Evolutionary conservation across 1,140 invertebrate genomes (phyloP).

Genomic region (Cephus cinctus): DNA sequence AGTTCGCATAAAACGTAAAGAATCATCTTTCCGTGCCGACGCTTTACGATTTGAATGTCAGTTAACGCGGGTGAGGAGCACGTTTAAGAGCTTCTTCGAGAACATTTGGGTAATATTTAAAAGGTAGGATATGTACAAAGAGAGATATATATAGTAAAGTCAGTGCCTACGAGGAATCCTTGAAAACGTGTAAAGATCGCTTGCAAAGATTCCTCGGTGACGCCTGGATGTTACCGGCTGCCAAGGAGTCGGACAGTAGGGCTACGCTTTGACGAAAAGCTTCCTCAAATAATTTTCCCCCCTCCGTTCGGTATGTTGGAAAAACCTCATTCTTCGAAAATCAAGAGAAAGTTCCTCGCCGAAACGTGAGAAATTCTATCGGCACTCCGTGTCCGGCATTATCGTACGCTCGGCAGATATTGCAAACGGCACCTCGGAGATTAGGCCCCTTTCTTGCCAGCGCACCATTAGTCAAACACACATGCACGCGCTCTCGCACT

Average conservation of each 20-base stretch:
- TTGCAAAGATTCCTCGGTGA: background rate
- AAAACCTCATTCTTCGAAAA: conserved; percentile 12
- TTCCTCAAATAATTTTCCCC: no score
- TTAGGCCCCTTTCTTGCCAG: conserved; percentile 20
- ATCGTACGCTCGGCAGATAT: conserved; percentile 17
- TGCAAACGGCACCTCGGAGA: conserved; percentile 18
- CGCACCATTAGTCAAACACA: conserved; percentile 7
- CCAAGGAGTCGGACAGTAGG: background rate
- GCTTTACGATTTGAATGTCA: no score
- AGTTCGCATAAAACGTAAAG: no score
- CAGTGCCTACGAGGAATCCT: background rate
- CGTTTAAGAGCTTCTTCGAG: conserved; percentile 18
- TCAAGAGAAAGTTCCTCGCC: background rate
- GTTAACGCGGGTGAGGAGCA: no score
- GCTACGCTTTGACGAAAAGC: conserved; percentile 16
- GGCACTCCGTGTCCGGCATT: no score
- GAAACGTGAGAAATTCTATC: no score
- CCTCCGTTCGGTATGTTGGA: conserved; percentile 14
- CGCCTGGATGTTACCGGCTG: background rate
- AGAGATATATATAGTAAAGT: conserved; percentile 37
- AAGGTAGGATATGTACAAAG: conserved; percentile 52
- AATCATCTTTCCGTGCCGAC: no score
- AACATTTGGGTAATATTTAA: conserved; percentile 25
- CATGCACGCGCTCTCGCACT: no score
- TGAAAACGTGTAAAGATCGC: background rate